A percentile compares a stretch with the other conserved stretches of the same genome.
These are phyloP conservation scores for Hemaris fuciformis DNA, from an alignment of 2,888 invertebrate species.

Conservation along the genomic window DNA sequence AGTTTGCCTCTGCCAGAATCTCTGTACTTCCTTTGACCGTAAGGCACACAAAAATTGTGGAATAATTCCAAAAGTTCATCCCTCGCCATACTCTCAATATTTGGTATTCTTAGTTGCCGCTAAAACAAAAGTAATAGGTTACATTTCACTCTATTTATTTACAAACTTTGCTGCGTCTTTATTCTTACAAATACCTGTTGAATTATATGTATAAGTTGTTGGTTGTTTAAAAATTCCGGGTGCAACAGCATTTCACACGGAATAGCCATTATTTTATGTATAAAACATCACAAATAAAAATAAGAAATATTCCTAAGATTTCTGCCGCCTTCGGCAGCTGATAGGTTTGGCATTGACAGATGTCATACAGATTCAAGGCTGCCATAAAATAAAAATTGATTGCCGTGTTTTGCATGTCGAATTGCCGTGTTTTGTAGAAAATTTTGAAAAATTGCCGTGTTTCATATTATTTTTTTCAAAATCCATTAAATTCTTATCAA, in stretches of 20 bases:
- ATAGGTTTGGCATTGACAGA: too few relatives aligned
- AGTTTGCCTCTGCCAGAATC: slow-evolving; percentile 67
- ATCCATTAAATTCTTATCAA: too few relatives aligned
- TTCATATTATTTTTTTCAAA: too few relatives aligned
- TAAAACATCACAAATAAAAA: slow-evolving; percentile 21
- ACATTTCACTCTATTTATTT: not conserved
- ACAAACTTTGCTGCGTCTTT: not conserved
- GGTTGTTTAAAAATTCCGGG: slow-evolving; percentile 69
- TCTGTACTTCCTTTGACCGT: slow-evolving; percentile 68
- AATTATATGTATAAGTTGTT: slow-evolving; percentile 63
- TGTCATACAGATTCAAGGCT: too few relatives aligned
- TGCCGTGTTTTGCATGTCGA: too few relatives aligned
- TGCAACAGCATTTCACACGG: slow-evolving; percentile 70
- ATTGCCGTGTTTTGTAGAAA: too few relatives aligned
- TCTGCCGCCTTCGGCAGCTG: not conserved
- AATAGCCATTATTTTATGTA: slow-evolving; percentile 49
- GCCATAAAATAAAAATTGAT: too few relatives aligned
- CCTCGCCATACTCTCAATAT: slow-evolving; percentile 53
- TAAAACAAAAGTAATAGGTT: slow-evolving; percentile 25
- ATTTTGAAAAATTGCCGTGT: too few relatives aligned
- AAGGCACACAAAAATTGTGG: slow-evolving; percentile 71
- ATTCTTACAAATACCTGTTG: slow-evolving; percentile 51
- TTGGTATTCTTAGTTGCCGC: slow-evolving; percentile 61
- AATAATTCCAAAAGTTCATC: slow-evolving; percentile 66
- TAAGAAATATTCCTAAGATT: slow-evolving; percentile 12